These are phyloP conservation scores for Etheostoma nigrum DNA, from an alignment of 2,797 vertebrate genomes.

Conservation along the genomic window DNA sequence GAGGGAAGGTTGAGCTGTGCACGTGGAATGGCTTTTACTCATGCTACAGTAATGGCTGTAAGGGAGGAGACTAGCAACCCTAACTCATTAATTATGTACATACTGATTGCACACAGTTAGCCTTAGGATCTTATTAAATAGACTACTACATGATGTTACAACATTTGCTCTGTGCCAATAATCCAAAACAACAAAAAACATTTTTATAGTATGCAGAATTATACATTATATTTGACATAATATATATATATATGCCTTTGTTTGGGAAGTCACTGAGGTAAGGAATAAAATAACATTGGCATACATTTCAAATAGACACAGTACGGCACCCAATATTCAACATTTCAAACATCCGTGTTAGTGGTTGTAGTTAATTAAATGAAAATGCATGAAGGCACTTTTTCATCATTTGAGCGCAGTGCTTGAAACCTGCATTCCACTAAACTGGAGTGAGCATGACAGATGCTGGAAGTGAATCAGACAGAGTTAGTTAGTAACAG, in stretches of 20 bases:
- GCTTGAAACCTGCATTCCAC: slow-evolving; percentile 56
- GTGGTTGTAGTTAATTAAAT: slow-evolving; percentile 50
- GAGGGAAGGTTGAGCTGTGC: slow-evolving; percentile 27
- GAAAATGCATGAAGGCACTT: slow-evolving; percentile 72
- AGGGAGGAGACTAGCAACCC: slow-evolving; percentile 34
- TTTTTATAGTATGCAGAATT: too few relatives aligned
- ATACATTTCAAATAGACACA: slow-evolving; percentile 14
- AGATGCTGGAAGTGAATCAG: slow-evolving; percentile 76
- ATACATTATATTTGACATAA: neutral
- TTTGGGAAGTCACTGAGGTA: neutral
- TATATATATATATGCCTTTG: neutral
- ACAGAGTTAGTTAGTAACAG: slow-evolving; percentile 73
- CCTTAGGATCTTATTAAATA: slow-evolving; percentile 36
- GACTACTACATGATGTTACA: slow-evolving; percentile 12
- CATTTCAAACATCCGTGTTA: slow-evolving; percentile 48
- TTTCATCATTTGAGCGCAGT: slow-evolving; percentile 44
- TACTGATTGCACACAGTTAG: slow-evolving; percentile 40
- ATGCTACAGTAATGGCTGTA: slow-evolving; percentile 6
- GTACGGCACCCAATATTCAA: neutral
- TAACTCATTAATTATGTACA: slow-evolving; percentile 55
- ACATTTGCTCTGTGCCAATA: slow-evolving; percentile 17
- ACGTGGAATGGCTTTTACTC: slow-evolving; percentile 1
- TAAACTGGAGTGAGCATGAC: slow-evolving; percentile 56
- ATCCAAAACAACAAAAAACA: neutral
- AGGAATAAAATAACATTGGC: neutral